These are phyloP conservation scores for Cuculus canorus DNA, from an alignment of 2,797 vertebrate genomes.

Conservation along the genomic window DNA sequence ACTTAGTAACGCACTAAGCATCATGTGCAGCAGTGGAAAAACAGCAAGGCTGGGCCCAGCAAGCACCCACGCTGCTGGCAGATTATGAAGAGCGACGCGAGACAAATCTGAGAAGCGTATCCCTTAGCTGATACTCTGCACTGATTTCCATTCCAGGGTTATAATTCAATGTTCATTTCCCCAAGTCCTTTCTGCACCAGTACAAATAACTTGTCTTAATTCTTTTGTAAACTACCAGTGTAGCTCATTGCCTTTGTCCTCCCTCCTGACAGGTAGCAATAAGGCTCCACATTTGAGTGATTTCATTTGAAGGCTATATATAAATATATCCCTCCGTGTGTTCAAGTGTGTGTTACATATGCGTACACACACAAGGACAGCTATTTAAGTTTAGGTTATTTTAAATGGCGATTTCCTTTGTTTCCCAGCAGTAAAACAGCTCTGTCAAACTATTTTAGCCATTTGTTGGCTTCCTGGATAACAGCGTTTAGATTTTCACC, in stretches of 20 bases:
- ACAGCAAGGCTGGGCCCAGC: neutral
- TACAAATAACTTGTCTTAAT: neutral
- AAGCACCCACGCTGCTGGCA: neutral
- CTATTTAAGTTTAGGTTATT: neutral
- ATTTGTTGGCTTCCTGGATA: neutral
- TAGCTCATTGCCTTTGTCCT: neutral
- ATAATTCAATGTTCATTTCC: neutral
- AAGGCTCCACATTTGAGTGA: neutral
- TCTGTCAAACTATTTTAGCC: neutral
- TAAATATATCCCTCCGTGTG: accelerated
- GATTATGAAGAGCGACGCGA: neutral
- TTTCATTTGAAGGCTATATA: neutral
- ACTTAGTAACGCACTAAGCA: neutral
- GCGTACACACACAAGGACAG: neutral
- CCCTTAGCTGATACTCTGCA: neutral
- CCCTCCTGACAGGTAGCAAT: neutral
- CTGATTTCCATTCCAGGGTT: neutral
- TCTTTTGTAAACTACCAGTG: neutral
- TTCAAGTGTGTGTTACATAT: neutral
- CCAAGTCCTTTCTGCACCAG: neutral
- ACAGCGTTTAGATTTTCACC: neutral
- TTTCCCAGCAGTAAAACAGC: neutral
- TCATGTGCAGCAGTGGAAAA: neutral
- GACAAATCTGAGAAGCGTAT: neutral
- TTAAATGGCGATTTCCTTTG: neutral